Percentiles rank a stretch among this genome's conserved stretches.
Conservation (phyloP, 2,113 vertebrate genomes). For the Sylvilagus bachmani region DNA sequence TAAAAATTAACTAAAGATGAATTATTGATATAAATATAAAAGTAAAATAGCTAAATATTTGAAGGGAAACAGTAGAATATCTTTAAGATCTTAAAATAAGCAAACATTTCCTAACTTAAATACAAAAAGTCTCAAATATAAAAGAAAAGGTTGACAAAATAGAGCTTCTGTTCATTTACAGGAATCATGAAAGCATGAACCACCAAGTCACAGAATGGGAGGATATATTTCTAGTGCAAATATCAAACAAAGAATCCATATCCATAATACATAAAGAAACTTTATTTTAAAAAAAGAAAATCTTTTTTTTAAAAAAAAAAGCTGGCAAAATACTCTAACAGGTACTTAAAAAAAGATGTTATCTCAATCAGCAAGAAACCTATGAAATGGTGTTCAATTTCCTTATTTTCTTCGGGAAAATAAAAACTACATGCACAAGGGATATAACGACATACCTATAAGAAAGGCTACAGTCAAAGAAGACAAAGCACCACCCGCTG, state of each 20-base stretch:
- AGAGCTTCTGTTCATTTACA: slow-evolving; percentile 17
- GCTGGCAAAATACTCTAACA: neutral
- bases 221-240: neutral
- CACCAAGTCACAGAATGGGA: neutral
- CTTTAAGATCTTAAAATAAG: neutral
- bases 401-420: neutral
- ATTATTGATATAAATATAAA: neutral
- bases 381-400: slow-evolving; percentile 3
- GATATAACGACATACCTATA: neutral
- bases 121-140: neutral
- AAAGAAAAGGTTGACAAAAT: slow-evolving; percentile 1
- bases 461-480: slow-evolving; percentile 23
- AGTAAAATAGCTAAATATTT: neutral
- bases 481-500: neutral
- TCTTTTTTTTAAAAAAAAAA: neutral
- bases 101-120: neutral
- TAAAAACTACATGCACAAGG: neutral
- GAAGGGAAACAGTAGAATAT: slow-evolving; percentile 11
- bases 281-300: neutral
- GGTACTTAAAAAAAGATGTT: neutral
- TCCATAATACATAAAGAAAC: neutral
- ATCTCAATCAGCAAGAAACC: neutral
- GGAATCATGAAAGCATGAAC: neutral
- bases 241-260: neutral
- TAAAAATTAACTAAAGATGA: neutral